These are phyloP conservation scores for Caenorhabditis sulstoni DNA, from an alignment of 2,888 invertebrate genomes.

Conservation along the genomic window DNA sequence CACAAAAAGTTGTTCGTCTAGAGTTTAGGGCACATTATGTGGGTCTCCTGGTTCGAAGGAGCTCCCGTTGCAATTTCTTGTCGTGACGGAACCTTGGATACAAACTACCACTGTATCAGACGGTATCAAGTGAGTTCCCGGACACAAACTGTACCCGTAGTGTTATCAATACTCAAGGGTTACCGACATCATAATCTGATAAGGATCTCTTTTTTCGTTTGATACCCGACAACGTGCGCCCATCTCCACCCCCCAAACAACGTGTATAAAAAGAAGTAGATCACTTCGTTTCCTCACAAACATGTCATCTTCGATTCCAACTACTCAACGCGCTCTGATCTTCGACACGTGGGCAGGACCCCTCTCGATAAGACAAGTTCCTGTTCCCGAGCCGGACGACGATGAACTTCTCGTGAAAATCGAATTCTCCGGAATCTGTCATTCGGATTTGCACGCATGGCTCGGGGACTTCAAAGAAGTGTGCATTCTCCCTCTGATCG, in stretches of 20 bases:
- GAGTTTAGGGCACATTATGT: too few species aligned
- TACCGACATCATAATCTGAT: constrained; percentile 2
- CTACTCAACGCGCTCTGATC: constrained; percentile 51
- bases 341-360: constrained; percentile 50
- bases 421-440: constrained; percentile 65
- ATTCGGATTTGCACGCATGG: constrained; percentile 66
- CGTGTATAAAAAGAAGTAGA: neutral
- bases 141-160: constrained; percentile 26
- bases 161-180: constrained; percentile 19
- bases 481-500: constrained; percentile 56
- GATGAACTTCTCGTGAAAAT: constrained; percentile 64
- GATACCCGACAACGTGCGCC: neutral
- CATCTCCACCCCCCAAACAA: constrained; percentile 7
- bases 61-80: too few species aligned
- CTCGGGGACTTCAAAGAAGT: constrained; percentile 38
- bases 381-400: constrained; percentile 53
- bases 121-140: neutral
- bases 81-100: too few species aligned
- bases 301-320: constrained; percentile 20
- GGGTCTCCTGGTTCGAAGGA: too few species aligned
- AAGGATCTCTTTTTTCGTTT: constrained; percentile 1
- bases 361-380: constrained; percentile 33
- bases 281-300: too few species aligned
- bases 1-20: too few species aligned
- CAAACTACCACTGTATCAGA: too few species aligned